Evolutionary conservation across 1,140 invertebrate species (phyloP).

Genomic region (Portunus trituberculatus): DNA sequence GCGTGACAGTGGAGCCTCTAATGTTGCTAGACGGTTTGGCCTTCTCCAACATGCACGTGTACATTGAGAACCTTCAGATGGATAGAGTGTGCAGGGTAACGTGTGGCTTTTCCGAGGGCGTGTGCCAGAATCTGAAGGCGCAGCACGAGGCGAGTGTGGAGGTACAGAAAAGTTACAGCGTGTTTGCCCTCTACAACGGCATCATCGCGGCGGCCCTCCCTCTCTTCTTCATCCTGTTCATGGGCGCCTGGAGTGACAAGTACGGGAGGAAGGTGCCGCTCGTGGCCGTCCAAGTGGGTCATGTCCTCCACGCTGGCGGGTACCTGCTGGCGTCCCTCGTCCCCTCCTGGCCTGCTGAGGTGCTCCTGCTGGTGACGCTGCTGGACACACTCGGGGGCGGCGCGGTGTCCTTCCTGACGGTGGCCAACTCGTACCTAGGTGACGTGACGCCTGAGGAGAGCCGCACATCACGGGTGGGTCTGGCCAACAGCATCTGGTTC

Average conservation of each 20-base stretch:
- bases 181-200: slow-evolving; percentile 68
- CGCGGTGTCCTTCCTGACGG: slow-evolving; percentile 67
- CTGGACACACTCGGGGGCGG: slow-evolving; percentile 67
- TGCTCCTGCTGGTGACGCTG: slow-evolving; percentile 56
- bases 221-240: slow-evolving; percentile 72
- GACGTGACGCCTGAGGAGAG: slow-evolving; percentile 62
- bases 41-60: slow-evolving; percentile 71
- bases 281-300: slow-evolving; percentile 65
- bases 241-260: slow-evolving; percentile 73
- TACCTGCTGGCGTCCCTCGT: slow-evolving; percentile 58
- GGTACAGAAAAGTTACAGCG: slow-evolving; percentile 63
- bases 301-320: slow-evolving; percentile 63
- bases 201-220: slow-evolving; percentile 65
- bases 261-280: slow-evolving; percentile 68
- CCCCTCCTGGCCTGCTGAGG: slow-evolving; percentile 55
- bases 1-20: slow-evolving; percentile 62
- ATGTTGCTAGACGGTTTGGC: slow-evolving; percentile 66
- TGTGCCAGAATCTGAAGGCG: slow-evolving; percentile 51
- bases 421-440: slow-evolving; percentile 64
- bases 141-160: slow-evolving; percentile 61
- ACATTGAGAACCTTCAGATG: slow-evolving; percentile 71
- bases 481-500: slow-evolving; percentile 72
- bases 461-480: slow-evolving; percentile 58
- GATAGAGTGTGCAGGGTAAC: slow-evolving; percentile 57
- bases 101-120: slow-evolving; percentile 25